Evolutionary conservation across 2,113 vertebrate species (phyloP).

Genomic region (Sylvietta virens): DNA sequence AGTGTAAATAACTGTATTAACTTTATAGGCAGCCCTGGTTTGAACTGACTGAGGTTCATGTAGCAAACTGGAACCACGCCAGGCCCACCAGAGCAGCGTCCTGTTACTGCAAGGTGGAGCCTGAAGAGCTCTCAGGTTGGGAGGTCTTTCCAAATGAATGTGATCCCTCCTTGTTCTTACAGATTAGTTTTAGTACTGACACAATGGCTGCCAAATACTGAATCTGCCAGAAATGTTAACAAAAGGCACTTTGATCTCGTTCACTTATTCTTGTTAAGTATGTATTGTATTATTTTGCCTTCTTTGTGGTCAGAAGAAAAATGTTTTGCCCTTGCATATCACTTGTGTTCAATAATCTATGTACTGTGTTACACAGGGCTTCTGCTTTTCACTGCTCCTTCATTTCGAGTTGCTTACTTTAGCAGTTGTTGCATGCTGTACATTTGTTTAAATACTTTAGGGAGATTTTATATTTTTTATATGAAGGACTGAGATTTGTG

Average conservation of each 20-base stretch:
- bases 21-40: neutral
- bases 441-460: neutral
- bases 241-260: conserved; percentile 45
- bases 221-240: conserved; percentile 39
- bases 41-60: conserved; percentile 39
- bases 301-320: conserved; percentile 28
- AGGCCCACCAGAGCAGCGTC: conserved; percentile 37
- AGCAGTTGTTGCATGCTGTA: neutral
- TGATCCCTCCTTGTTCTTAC: neutral
- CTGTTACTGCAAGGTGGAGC: conserved; percentile 25
- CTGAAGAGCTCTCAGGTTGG: neutral
- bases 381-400: neutral
- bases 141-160: neutral
- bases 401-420: neutral
- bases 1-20: conserved; percentile 55
- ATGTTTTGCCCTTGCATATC: neutral
- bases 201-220: conserved; percentile 30
- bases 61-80: neutral
- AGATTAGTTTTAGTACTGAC: conserved; percentile 24
- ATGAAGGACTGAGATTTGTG: neutral
- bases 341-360: conserved; percentile 3
- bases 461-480: neutral
- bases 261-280: conserved; percentile 33
- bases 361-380: neutral
- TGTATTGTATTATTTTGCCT: conserved; percentile 12